These are phyloP conservation scores for Microtus ochrogaster DNA, from an alignment of 2,113 vertebrate genomes.

Conservation along the genomic window DNA sequence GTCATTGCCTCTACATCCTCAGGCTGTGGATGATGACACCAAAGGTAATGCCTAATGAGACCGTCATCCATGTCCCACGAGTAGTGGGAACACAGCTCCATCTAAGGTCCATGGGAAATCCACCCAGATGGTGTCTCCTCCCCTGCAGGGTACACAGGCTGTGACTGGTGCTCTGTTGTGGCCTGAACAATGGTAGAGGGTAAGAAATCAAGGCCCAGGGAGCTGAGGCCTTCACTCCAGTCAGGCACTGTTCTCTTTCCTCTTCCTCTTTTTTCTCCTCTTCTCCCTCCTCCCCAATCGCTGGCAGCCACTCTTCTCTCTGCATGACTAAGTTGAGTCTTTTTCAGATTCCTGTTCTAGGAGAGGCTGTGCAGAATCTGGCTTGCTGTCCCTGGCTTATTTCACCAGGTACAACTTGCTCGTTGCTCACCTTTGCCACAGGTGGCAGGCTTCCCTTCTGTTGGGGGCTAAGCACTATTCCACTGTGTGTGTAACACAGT, in stretches of 20 bases:
- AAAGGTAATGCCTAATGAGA: not conserved
- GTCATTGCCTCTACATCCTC: accelerated
- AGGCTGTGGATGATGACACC: not conserved
- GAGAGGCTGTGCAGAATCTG: not conserved
- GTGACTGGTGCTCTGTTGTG: not conserved
- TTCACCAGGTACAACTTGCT: not conserved
- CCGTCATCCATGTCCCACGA: accelerated
- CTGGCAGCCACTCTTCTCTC: not conserved
- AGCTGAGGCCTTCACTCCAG: not conserved
- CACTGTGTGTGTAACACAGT: not conserved
- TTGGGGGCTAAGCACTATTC: not conserved
- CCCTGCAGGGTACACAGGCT: not conserved
- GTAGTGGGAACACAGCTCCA: not conserved
- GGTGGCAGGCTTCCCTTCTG: not conserved
- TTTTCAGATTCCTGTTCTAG: not conserved
- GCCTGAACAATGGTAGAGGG: no score
- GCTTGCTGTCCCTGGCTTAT: not conserved
- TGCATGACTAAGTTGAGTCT: not conserved
- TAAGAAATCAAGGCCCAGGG: not conserved
- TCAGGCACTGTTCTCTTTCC: not conserved
- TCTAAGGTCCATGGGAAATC: not conserved
- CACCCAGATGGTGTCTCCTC: no score
- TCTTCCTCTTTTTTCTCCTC: no score
- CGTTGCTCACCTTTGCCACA: no score
- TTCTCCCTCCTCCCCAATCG: no score